Conservation (phyloP, 2,797 vertebrate genomes). For the Carapus acus region DNA sequence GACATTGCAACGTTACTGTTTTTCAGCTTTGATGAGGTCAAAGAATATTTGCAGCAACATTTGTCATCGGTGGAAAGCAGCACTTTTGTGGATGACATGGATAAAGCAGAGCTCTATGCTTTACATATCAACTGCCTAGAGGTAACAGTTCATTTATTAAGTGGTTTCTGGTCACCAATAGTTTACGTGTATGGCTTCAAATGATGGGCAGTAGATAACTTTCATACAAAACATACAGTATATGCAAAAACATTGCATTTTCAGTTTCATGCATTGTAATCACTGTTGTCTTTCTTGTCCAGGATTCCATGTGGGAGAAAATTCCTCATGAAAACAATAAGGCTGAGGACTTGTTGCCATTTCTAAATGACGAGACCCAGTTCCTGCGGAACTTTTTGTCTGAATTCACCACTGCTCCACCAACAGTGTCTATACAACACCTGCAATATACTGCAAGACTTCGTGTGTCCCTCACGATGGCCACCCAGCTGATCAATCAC, state of each 20-base stretch:
- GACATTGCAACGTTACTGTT: background rate
- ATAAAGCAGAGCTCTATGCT: constrained; percentile 73
- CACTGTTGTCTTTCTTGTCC: too few species aligned
- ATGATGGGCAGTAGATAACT: too few species aligned
- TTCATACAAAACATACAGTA: too few species aligned
- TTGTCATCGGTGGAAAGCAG: constrained; percentile 65
- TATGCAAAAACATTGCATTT: too few species aligned
- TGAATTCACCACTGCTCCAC: constrained; percentile 3
- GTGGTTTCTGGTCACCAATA: too few species aligned
- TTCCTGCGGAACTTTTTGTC: constrained; percentile 16
- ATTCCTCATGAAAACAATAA: constrained; percentile 15
- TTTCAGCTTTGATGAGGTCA: constrained; percentile 72
- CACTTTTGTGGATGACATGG: constrained; percentile 52
- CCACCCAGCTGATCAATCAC: constrained; percentile 25
- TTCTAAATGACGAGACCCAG: constrained; percentile 10
- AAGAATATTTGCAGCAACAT: constrained; percentile 67
- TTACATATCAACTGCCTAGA: constrained; percentile 74
- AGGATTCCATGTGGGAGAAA: constrained; percentile 53
- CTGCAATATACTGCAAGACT: constrained; percentile 34
- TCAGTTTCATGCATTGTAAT: too few species aligned
- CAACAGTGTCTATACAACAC: constrained; percentile 26
- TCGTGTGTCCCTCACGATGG: constrained; percentile 33
- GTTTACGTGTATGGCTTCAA: too few species aligned
- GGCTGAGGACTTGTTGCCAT: background rate
- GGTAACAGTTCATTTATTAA: constrained; percentile 22